Conservation (phyloP, 2,113 vertebrate species). For the Centrocercus urophasianus region DNA sequence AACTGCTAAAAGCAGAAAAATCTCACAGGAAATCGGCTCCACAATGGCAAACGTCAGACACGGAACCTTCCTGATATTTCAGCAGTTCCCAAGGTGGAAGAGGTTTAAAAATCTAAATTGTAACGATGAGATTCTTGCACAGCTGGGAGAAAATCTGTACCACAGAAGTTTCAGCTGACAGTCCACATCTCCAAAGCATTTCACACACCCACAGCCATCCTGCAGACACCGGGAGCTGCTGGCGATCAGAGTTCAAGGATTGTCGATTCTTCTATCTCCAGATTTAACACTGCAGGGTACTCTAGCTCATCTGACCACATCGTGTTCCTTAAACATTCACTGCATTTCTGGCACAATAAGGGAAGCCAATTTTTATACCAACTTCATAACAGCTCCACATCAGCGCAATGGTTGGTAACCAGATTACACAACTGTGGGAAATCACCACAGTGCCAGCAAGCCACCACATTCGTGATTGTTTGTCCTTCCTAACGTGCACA, state of each 20-base stretch:
- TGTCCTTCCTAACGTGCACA: background rate
- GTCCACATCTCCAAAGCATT: background rate
- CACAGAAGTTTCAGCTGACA: background rate
- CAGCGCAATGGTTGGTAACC: background rate
- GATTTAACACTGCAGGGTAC: background rate
- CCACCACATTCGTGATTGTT: conserved; percentile 9
- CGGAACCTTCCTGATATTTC: background rate
- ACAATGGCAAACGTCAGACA: background rate
- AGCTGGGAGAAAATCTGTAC: background rate
- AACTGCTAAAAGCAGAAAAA: background rate
- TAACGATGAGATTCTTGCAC: background rate
- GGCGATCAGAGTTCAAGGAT: background rate
- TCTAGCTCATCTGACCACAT: background rate
- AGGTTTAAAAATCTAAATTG: background rate
- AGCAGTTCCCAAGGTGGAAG: background rate
- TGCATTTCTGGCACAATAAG: background rate
- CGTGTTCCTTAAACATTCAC: background rate
- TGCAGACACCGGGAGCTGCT: background rate
- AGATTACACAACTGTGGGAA: conserved; percentile 56
- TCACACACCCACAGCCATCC: background rate
- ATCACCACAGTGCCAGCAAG: background rate
- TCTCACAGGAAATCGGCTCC: background rate
- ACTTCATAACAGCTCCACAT: background rate
- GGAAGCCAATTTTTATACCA: background rate
- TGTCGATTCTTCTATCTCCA: background rate